These are phyloP conservation scores for Lasioglossum leucozonium DNA, from an alignment of 2,888 invertebrate species.

Conservation along the genomic window DNA sequence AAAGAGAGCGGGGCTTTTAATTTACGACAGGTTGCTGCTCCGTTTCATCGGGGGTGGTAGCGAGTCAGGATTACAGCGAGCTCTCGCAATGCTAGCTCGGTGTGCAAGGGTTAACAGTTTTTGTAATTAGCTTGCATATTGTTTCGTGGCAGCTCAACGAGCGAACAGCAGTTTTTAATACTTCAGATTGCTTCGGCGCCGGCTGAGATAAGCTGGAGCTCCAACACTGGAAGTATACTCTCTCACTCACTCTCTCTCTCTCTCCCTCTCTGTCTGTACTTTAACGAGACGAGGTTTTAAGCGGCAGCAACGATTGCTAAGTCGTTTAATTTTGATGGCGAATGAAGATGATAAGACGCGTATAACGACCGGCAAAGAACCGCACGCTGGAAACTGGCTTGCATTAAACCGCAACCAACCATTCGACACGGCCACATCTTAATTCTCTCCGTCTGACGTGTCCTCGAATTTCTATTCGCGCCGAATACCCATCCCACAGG, in stretches of 20 bases:
- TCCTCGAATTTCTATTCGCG: neutral
- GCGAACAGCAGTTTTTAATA: slow-evolving; percentile 46
- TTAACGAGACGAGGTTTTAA: slow-evolving; percentile 21
- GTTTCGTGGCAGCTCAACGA: slow-evolving; percentile 19
- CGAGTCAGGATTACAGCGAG: slow-evolving; percentile 26
- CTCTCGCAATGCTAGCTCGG: neutral
- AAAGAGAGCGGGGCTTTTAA: slow-evolving; percentile 14
- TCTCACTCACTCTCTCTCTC: neutral
- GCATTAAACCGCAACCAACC: neutral
- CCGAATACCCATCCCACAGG: neutral
- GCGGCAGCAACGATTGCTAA: slow-evolving; percentile 25
- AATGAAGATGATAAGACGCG: slow-evolving; percentile 2
- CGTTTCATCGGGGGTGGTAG: slow-evolving; percentile 19
- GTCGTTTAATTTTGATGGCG: slow-evolving; percentile 35
- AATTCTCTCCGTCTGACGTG: neutral
- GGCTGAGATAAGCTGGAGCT: slow-evolving; percentile 39
- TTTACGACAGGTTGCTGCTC: neutral
- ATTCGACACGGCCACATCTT: neutral
- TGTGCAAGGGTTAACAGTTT: slow-evolving; percentile 48
- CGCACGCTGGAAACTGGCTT: neutral
- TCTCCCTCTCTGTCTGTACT: neutral
- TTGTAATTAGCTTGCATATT: slow-evolving; percentile 50
- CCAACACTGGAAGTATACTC: neutral
- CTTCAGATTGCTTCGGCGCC: slow-evolving; percentile 34
- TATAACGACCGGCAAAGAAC: neutral